Conservation (phyloP, 2,888 invertebrate species). For the Cenopis cana region DNA sequence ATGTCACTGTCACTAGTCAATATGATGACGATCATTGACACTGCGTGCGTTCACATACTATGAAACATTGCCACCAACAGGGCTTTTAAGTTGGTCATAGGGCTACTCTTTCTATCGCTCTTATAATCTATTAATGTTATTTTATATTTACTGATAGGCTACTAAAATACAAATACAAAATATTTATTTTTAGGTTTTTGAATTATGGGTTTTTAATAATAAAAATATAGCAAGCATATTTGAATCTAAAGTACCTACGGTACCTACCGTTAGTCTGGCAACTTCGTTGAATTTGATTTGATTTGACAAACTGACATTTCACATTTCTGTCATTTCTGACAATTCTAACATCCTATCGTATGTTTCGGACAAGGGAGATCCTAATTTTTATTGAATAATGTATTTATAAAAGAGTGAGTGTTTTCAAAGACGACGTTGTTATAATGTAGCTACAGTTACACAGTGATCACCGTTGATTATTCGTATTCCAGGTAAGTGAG, state of each 20-base stretch:
- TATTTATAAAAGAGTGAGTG: slow-evolving; percentile 23
- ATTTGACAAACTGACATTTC: not conserved
- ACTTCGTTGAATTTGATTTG: not conserved
- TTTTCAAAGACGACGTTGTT: slow-evolving; percentile 4
- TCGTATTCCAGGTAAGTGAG: slow-evolving; percentile 28
- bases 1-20: no score
- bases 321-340: no score
- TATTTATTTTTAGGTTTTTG: not conserved
- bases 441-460: slow-evolving; percentile 28
- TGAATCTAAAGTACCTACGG: not conserved
- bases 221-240: not conserved
- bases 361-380: not conserved
- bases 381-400: slow-evolving; percentile 33
- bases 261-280: slow-evolving; percentile 12
- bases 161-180: not conserved
- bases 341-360: not conserved
- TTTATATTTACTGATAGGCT: not conserved
- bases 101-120: no score
- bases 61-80: not conserved
- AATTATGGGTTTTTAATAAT: not conserved
- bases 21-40: no score
- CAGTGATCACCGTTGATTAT: slow-evolving; percentile 15
- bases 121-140: not conserved
- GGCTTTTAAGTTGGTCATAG: not conserved
- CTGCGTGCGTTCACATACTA: not conserved